A percentile compares a stretch with the other conserved stretches of the same genome.
phyloP scores from a whole-genome alignment of 2,113 vertebrate genomes.

The Triplophysa dalaica region DNA sequence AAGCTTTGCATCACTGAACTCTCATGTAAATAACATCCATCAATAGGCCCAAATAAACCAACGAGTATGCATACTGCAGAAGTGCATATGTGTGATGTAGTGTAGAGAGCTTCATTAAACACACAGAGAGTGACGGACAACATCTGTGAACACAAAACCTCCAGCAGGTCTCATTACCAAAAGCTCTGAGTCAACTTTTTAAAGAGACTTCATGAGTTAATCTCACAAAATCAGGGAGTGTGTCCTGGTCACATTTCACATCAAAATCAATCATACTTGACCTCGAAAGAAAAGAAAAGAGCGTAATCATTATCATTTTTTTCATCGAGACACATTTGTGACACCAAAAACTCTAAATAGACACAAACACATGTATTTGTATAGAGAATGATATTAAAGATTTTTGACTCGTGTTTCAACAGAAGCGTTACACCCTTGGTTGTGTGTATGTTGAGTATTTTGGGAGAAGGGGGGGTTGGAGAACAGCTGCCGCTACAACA shows the following conservation, averaged over 20 bases:
- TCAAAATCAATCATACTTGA: background rate
- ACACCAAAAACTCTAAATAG: no score
- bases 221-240: background rate
- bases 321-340: no score
- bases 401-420: no score
- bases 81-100: background rate
- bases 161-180: constrained; percentile 66
- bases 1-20: background rate
- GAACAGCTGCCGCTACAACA: constrained; percentile 72
- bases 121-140: constrained; percentile 32
- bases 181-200: constrained; percentile 60
- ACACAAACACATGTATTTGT: no score
- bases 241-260: background rate
- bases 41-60: background rate
- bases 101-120: constrained; percentile 29
- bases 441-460: constrained; percentile 22
- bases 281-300: no score
- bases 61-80: background rate
- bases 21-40: constrained; percentile 1
- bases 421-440: background rate
- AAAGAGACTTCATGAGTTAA: background rate
- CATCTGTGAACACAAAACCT: constrained; percentile 62
- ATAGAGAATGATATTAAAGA: background rate
- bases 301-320: no score
- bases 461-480: constrained; percentile 60